Evolutionary conservation across 2,797 vertebrate species (phyloP).

Genomic region (Petrocephalus sullivani): DNA sequence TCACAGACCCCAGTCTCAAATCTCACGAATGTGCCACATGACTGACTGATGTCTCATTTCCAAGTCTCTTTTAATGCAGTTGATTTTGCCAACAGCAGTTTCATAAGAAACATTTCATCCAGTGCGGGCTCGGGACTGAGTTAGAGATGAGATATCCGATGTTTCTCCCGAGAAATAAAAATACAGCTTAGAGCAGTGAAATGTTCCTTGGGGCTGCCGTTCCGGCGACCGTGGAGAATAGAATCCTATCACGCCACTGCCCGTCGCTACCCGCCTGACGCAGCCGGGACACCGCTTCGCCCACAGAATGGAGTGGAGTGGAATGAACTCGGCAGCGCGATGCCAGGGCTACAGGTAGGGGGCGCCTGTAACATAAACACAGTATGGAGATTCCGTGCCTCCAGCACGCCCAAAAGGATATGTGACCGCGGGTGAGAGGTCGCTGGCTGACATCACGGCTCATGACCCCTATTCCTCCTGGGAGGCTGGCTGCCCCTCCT

Average conservation of each 20-base stretch:
- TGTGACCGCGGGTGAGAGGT: not conserved
- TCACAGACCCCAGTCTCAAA: not conserved
- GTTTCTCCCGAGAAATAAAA: not conserved
- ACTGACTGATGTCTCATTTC: not conserved
- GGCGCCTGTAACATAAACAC: not conserved
- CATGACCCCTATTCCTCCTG: not conserved
- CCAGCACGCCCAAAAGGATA: not conserved
- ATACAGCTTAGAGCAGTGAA: not conserved
- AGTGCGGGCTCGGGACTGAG: not conserved
- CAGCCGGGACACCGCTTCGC: not conserved
- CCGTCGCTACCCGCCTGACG: not conserved
- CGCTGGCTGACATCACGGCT: not conserved
- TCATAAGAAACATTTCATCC: not conserved
- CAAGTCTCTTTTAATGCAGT: not conserved
- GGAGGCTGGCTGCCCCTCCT: not conserved
- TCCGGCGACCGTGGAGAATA: not conserved
- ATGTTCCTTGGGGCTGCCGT: not conserved
- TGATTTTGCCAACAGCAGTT: conserved; percentile 2
- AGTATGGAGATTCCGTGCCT: not conserved
- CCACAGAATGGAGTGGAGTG: not conserved
- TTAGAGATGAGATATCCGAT: not conserved
- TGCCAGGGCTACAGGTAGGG: not conserved
- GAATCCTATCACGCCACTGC: not conserved
- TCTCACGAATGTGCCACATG: not conserved
- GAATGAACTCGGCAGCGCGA: not conserved